Percentiles rank a stretch among this genome's conserved stretches.
Evolutionary conservation across 1,140 invertebrate genomes (phyloP).

Genomic region (Bacillus rossius): DNA sequence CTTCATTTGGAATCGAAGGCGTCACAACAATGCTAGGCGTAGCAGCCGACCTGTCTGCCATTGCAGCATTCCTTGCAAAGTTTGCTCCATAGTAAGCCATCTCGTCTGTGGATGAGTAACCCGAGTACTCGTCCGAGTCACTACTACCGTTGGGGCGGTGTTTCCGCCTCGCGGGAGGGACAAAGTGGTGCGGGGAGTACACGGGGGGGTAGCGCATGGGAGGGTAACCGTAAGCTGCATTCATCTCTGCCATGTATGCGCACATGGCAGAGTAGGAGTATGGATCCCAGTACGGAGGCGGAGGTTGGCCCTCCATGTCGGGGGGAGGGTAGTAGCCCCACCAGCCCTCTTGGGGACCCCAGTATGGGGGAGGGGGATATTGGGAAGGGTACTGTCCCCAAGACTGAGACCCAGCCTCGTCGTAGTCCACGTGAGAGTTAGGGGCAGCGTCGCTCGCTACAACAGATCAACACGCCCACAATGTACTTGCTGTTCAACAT

Average conservation of each 20-base stretch:
- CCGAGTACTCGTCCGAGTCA: constrained; percentile 37
- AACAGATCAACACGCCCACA: constrained; percentile 11
- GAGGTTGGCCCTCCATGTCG: neutral
- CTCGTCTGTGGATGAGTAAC: constrained; percentile 44
- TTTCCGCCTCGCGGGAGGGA: constrained; percentile 24
- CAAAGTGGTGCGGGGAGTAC: constrained; percentile 30
- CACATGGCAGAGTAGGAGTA: constrained; percentile 34
- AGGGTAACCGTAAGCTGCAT: constrained; percentile 25
- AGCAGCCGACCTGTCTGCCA: neutral
- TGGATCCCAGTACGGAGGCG: constrained; percentile 25
- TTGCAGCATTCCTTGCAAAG: neutral
- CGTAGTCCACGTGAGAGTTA: constrained; percentile 8
- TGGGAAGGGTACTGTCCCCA: constrained; percentile 6
- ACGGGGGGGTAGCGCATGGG: constrained; percentile 30
- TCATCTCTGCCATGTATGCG: constrained; percentile 31
- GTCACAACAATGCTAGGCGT: neutral
- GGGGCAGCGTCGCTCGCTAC: constrained; percentile 14
- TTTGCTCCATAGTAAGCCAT: constrained; percentile 36
- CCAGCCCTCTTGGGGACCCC: constrained; percentile 9
- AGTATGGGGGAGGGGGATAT: constrained; percentile 2
- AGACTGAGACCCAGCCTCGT: neutral
- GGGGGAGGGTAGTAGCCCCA: constrained; percentile 11
- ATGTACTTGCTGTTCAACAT: no score
- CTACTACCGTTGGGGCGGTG: constrained; percentile 19
- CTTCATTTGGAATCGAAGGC: neutral